Evolutionary conservation across 2,888 invertebrate species (phyloP).

Genomic region (Drosophila suboccidentalis): DNA sequence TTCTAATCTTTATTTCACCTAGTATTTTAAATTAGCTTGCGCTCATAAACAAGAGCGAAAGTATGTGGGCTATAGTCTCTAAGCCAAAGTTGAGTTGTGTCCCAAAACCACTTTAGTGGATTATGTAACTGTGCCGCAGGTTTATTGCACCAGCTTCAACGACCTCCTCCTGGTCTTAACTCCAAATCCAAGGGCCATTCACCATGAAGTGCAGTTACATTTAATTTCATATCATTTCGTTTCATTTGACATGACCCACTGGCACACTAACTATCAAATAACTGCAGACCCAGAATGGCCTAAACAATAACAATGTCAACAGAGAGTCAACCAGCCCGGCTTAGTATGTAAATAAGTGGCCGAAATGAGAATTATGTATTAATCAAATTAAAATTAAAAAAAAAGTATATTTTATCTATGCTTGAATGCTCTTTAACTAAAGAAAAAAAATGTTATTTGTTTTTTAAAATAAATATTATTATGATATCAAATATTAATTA

Average conservation of each 20-base stretch:
- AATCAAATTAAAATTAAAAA: constrained; percentile 16
- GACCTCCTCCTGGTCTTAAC: neutral
- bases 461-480: neutral
- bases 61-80: constrained; percentile 36
- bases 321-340: constrained; percentile 8
- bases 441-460: neutral
- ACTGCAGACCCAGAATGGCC: constrained; percentile 9
- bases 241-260: constrained; percentile 56
- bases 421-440: neutral
- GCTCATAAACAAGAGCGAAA: constrained; percentile 69
- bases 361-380: constrained; percentile 25
- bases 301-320: constrained; percentile 17
- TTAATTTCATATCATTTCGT: constrained; percentile 34
- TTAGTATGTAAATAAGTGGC: constrained; percentile 8
- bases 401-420: neutral
- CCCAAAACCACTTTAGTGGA: constrained; percentile 7
- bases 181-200: constrained; percentile 17
- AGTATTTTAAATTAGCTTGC: constrained; percentile 56
- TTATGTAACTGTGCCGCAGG: constrained; percentile 47
- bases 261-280: constrained; percentile 47
- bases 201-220: constrained; percentile 48
- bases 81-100: neutral
- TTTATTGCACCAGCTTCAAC: constrained; percentile 42
- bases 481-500: no score
- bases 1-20: constrained; percentile 52